Evolutionary conservation across 2,797 vertebrate species (phyloP).

Genomic region (Cuniculus paca): DNA sequence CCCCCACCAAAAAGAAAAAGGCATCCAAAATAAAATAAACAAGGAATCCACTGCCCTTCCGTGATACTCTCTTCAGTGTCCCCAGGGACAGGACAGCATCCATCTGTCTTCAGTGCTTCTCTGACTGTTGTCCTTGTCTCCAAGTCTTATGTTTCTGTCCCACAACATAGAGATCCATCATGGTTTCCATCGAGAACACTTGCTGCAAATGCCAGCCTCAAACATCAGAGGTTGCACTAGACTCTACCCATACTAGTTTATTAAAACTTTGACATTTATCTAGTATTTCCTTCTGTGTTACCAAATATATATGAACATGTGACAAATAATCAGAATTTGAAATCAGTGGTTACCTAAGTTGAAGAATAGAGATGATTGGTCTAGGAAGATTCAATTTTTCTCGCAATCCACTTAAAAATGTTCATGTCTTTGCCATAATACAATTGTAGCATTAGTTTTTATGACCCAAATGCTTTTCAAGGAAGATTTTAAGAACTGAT

Average conservation of each 20-base stretch:
- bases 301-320: not conserved
- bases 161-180: not conserved
- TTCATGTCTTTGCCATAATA: not conserved
- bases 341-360: not conserved
- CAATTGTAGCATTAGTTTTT: constrained; percentile 20
- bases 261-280: not conserved
- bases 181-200: not conserved
- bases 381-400: not conserved
- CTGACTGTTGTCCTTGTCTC: not conserved
- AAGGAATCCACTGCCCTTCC: not conserved
- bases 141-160: not conserved
- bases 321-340: not conserved
- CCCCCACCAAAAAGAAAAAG: not conserved
- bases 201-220: not conserved
- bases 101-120: not conserved
- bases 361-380: not conserved
- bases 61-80: not conserved
- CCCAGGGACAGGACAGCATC: not conserved
- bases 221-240: not conserved
- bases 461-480: not conserved
- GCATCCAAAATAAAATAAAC: not conserved
- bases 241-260: not conserved
- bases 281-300: not conserved
- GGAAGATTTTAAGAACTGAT: constrained; percentile 32
- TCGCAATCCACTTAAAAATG: not conserved